These are phyloP conservation scores for Poecilus cupreus DNA, from an alignment of 2,888 invertebrate genomes.

Conservation along the genomic window DNA sequence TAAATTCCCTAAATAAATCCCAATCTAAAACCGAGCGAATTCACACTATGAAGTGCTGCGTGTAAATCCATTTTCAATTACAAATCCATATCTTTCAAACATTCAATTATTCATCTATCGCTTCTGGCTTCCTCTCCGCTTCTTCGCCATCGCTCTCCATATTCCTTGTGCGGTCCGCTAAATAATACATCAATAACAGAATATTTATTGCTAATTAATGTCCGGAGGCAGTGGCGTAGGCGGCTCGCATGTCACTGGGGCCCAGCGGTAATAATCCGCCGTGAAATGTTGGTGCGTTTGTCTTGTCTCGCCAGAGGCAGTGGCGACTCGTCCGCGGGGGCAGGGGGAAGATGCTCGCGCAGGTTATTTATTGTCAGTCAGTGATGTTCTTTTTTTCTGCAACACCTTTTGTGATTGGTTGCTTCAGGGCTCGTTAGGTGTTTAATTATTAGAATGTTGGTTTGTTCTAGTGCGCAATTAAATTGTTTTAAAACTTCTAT, in stretches of 20 bases:
- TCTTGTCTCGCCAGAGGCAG: slow-evolving; percentile 25
- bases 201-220: slow-evolving; percentile 57
- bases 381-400: slow-evolving; percentile 5
- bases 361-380: neutral
- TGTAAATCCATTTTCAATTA: neutral
- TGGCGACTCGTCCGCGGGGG: slow-evolving; percentile 12
- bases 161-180: neutral
- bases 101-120: slow-evolving; percentile 40
- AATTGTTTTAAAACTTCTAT: too few species aligned
- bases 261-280: slow-evolving; percentile 29
- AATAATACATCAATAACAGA: slow-evolving; percentile 53
- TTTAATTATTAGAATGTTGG: slow-evolving; percentile 25
- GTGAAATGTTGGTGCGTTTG: slow-evolving; percentile 44
- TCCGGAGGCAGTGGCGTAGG: slow-evolving; percentile 47
- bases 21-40: too few species aligned
- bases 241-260: slow-evolving; percentile 31
- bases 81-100: slow-evolving; percentile 2
- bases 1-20: too few species aligned
- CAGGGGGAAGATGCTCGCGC: slow-evolving; percentile 14
- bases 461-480: too few species aligned
- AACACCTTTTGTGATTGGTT: slow-evolving; percentile 1
- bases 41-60: too few species aligned
- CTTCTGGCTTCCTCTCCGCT: slow-evolving; percentile 10
- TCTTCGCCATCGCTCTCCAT: neutral
- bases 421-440: slow-evolving; percentile 23